A percentile compares a stretch with the other conserved stretches of the same genome.
Evolutionary conservation across 53 echinoderm and acorn worm species (phyloP).

Genomic region (Patiria pectinifera): DNA sequence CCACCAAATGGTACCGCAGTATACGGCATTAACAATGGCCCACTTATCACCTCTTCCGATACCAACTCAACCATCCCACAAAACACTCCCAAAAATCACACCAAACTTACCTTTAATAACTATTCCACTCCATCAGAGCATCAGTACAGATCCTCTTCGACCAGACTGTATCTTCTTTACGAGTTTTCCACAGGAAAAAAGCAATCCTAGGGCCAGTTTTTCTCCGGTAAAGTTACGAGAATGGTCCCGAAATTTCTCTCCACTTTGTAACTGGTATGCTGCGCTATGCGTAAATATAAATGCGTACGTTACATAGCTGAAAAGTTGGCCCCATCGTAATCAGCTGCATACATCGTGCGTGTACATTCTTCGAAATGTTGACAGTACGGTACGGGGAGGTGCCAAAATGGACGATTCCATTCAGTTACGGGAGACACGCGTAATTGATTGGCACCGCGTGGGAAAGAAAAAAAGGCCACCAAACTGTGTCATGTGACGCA

Average conservation of each 20-base stretch:
- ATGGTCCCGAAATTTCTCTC: neutral
- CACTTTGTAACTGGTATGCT: neutral
- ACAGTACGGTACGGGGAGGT: constrained; percentile 63
- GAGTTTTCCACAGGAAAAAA: neutral
- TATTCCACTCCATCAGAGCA: neutral
- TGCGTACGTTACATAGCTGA: neutral
- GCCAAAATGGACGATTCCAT: constrained; percentile 61
- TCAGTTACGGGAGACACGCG: constrained; percentile 31
- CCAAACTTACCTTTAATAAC: constrained; percentile 42
- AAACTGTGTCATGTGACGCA: neutral
- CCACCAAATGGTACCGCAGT: neutral
- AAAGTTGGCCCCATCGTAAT: constrained; percentile 38
- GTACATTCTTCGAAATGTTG: constrained; percentile 56
- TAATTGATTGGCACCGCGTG: constrained; percentile 46
- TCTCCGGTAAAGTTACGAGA: constrained; percentile 2
- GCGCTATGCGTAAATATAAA: neutral
- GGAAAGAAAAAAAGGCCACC: neutral
- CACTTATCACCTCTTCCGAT: neutral
- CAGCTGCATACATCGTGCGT: neutral
- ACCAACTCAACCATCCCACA: neutral
- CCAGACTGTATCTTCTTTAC: neutral
- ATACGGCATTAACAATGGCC: neutral
- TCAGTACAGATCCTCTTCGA: constrained; percentile 11
- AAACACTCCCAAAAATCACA: constrained; percentile 1
- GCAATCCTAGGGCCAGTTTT: constrained; percentile 9